A percentile compares a stretch with the other conserved stretches of the same genome.
phyloP scores from a whole-genome alignment of 2,113 vertebrate genomes.

The Naja naja region DNA sequence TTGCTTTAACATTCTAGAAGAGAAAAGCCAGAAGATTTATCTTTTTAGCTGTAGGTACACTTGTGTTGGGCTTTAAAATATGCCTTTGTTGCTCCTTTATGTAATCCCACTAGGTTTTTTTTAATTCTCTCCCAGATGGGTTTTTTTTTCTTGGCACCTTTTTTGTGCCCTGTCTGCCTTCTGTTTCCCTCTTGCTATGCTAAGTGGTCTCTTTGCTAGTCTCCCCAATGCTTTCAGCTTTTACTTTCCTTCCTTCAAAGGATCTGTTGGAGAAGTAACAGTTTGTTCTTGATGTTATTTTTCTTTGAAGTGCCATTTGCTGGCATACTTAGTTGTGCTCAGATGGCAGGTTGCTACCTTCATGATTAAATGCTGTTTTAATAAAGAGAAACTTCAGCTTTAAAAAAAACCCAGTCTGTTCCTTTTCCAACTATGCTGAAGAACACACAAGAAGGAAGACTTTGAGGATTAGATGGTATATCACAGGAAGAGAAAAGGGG shows the following conservation, averaged over 20 bases:
- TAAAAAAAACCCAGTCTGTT: not conserved
- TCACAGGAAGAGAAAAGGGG: not conserved
- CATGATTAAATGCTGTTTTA: not conserved
- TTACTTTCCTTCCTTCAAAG: constrained; percentile 22
- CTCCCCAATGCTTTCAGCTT: constrained; percentile 15
- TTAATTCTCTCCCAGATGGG: not conserved
- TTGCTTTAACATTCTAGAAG: not conserved
- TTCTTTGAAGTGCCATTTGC: constrained; percentile 26
- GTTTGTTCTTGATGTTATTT: constrained; percentile 20
- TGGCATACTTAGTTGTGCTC: not conserved
- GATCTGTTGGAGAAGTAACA: not conserved
- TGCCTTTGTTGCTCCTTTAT: not conserved
- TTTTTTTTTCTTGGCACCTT: not conserved
- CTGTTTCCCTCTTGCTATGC: not conserved
- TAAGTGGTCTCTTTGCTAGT: not conserved
- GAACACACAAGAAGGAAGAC: not conserved
- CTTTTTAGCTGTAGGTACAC: not conserved
- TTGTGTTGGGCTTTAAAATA: not conserved
- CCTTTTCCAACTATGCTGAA: not conserved
- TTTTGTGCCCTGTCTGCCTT: not conserved
- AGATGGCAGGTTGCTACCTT: not conserved
- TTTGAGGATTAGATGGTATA: not conserved
- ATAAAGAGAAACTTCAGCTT: not conserved
- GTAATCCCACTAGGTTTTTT: not conserved
- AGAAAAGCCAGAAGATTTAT: not conserved